Base-by-base conservation (phyloP, 2,888 invertebrate genomes). In the Sinotaia quadrata region DNA sequence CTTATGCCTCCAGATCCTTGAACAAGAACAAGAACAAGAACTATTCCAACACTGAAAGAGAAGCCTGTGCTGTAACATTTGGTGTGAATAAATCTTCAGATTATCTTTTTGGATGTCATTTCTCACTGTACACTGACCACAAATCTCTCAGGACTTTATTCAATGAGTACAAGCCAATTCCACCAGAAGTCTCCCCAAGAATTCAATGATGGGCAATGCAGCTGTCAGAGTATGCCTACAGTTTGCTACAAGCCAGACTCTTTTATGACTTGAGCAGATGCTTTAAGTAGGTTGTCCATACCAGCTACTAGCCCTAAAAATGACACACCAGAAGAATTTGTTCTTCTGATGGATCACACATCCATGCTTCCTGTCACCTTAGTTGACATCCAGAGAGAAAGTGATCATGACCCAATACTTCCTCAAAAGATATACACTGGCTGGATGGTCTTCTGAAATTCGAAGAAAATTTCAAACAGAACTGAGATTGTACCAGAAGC, bases 61-160 rank as follows among this genome's bases (percentile, higher is more conserved):
- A 86, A 78, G 85, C 87, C 36, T 75, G 86, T 33, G 75, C 84
- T 8, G 72, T 89, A 5, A 80, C 89, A 18, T 89, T 82, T 70
- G 88, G 85, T 0, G 81, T 88, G 2, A 78, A 81, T 31, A 84
- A 85, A n/a, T n/a, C n/a, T n/a, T n/a, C n/a, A 62, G 78, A 85
- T 31, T 89, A 86, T 73, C 54, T 89, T 0, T 86, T 78, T 70
- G 89, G 88, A 3, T 75, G 84, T 18, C 75, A 81, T n/a, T 90
- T n/a, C n/a, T n/a, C n/a, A n/a, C n/a, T n/a, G n/a, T n/a, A n/a
- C n/a, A n/a, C n/a, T n/a, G n/a, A n/a, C 90, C 86, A 88, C 69
- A 80, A 87, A 68, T 88, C 89, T 0, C 72, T 90, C 4, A 85
- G 78, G 7, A 67, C 77, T 7, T 84, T 89, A 44, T 85, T 89